phyloP scores from a whole-genome alignment of 2,113 vertebrate genomes.

The Menidia beryllina region DNA sequence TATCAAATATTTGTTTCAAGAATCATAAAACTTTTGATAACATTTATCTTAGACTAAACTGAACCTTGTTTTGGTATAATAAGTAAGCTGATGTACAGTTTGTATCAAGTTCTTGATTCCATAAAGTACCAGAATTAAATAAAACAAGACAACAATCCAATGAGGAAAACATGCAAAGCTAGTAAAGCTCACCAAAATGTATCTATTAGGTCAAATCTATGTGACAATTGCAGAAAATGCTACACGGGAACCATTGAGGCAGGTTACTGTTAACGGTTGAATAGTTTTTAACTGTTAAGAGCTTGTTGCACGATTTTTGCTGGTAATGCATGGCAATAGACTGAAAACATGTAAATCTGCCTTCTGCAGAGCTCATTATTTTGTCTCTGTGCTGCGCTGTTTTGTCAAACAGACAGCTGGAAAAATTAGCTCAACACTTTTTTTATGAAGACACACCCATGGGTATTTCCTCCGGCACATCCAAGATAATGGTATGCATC shows the following conservation, averaged over 20 bases:
- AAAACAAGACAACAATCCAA: no score
- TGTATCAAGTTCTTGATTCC: no score
- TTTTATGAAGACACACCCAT: background rate
- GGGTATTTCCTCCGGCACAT: background rate
- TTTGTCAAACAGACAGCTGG: background rate
- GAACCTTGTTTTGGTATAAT: no score
- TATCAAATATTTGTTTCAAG: no score
- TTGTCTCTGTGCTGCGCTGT: background rate
- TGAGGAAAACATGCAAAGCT: no score
- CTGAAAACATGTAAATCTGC: conserved; percentile 1
- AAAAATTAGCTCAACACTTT: background rate
- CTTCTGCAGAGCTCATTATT: background rate
- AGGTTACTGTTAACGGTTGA: background rate
- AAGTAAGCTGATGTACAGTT: no score
- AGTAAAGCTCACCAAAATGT: conserved; percentile 1
- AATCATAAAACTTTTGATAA: no score
- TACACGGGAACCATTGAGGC: background rate
- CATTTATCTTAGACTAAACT: no score
- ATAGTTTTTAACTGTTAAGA: background rate
- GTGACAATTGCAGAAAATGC: conserved; percentile 1
- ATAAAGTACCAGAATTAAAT: no score
- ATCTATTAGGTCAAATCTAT: background rate
- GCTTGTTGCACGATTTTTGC: background rate
- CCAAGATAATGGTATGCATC: background rate
- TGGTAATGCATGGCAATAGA: background rate